phyloP scores from a whole-genome alignment of 2,888 invertebrate species.

The Lasioglossum marginatum region DNA sequence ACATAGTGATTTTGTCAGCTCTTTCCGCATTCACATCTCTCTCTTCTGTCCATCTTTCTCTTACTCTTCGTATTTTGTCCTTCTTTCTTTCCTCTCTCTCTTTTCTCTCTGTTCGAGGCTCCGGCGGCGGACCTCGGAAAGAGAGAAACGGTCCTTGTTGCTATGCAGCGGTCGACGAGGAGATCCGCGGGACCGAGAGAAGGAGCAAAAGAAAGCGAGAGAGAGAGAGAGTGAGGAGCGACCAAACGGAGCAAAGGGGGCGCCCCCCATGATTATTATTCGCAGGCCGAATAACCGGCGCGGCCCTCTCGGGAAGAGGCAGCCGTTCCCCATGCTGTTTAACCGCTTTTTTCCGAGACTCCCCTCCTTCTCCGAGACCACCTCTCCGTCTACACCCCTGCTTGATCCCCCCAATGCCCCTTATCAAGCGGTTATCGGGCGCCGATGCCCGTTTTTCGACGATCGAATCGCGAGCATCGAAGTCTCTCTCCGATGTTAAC shows the following conservation, averaged over 20 bases:
- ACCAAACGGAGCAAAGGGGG: slow-evolving; percentile 56
- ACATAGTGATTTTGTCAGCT: slow-evolving; percentile 40
- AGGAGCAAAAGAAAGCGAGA: background rate
- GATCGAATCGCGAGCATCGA: slow-evolving; percentile 8
- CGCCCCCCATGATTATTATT: slow-evolving; percentile 77
- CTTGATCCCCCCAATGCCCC: background rate
- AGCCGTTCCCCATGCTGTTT: slow-evolving; percentile 47
- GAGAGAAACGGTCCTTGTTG: slow-evolving; percentile 79
- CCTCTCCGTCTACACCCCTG: slow-evolving; percentile 2
- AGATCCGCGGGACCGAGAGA: slow-evolving; percentile 58
- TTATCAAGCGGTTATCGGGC: slow-evolving; percentile 5
- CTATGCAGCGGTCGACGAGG: slow-evolving; percentile 78
- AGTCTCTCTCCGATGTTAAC: background rate
- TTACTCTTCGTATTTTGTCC: slow-evolving; percentile 18
- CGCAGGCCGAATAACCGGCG: slow-evolving; percentile 78
- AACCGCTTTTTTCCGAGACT: slow-evolving; percentile 45
- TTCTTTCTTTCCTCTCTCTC: slow-evolving; percentile 38
- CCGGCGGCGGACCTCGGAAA: slow-evolving; percentile 57
- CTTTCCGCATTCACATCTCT: slow-evolving; percentile 38
- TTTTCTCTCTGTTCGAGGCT: slow-evolving; percentile 47
- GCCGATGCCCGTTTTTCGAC: background rate
- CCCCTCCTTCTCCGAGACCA: slow-evolving; percentile 20
- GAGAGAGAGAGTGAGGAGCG: slow-evolving; percentile 37
- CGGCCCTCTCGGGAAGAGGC: slow-evolving; percentile 63
- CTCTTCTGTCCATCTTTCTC: slow-evolving; percentile 19